These are phyloP conservation scores for Hexactinellida sp. DNA, from an alignment of 37 sponge, comb jelly and placozoan species.

Conservation along the genomic window DNA sequence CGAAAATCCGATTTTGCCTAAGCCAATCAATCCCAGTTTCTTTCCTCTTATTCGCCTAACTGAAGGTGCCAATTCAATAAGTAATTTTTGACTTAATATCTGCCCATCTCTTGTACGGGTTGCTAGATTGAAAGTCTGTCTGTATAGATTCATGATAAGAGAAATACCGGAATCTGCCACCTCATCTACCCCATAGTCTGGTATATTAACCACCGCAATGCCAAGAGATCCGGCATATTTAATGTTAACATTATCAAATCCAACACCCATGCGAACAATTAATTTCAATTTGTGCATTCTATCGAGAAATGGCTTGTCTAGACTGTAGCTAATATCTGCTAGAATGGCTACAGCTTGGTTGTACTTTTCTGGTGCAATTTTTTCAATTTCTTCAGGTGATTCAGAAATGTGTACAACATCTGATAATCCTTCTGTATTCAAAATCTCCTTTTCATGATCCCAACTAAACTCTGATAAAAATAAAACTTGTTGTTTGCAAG, in stretches of 20 bases:
- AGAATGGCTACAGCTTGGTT: constrained; percentile 24
- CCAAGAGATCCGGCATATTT: constrained; percentile 39
- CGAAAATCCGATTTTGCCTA: constrained; percentile 63
- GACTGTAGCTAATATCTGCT: neutral
- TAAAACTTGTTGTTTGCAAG: neutral
- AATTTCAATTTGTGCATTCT: constrained; percentile 41
- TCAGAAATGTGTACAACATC: neutral
- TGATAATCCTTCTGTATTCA: neutral
- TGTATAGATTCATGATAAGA: constrained; percentile 44
- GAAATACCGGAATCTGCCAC: constrained; percentile 66
- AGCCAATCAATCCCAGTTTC: constrained; percentile 58
- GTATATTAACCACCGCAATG: constrained; percentile 48
- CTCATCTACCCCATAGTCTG: constrained; percentile 72
- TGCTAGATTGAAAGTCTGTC: constrained; percentile 41
- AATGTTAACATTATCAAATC: constrained; percentile 56
- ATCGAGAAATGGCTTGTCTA: constrained; percentile 18
- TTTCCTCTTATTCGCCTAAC: constrained; percentile 58
- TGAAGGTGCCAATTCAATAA: constrained; percentile 14
- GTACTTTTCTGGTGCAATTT: constrained; percentile 25
- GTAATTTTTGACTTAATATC: constrained; percentile 10
- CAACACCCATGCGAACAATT: constrained; percentile 38
- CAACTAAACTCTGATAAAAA: neutral
- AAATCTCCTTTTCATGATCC: neutral
- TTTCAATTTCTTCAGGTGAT: neutral
- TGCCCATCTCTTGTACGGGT: constrained; percentile 19